Evolutionary conservation across 2,113 vertebrate species (phyloP).

Genomic region (Ceuthmochares aereus): DNA sequence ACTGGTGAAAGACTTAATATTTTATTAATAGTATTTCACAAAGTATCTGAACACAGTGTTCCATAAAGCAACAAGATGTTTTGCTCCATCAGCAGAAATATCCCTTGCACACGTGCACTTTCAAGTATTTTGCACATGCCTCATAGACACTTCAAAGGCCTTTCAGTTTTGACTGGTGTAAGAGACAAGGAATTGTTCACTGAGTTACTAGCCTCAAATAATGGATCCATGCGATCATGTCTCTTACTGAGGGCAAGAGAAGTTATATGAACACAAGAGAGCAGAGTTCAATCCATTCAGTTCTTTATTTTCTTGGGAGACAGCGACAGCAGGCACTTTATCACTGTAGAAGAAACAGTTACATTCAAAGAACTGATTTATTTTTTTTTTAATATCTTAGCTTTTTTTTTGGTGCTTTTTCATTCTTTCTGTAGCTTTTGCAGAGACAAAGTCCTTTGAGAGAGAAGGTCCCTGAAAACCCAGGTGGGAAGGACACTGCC

Average conservation of each 20-base stretch:
- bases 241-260: not conserved
- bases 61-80: not conserved
- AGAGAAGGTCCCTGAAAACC: not conserved
- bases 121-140: fast-evolving
- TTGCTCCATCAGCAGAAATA: not conserved
- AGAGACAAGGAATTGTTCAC: not conserved
- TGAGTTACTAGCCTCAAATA: not conserved
- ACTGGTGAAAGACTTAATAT: not conserved
- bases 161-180: not conserved
- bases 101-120: not conserved
- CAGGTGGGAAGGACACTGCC: not conserved
- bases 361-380: not conserved
- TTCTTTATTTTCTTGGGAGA: not conserved
- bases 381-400: not conserved
- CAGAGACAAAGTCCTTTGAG: not conserved
- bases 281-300: not conserved
- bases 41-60: not conserved
- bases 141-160: not conserved
- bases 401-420: not conserved
- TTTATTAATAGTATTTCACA: not conserved
- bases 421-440: not conserved
- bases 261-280: not conserved
- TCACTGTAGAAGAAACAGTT: not conserved
- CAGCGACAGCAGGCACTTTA: not conserved
- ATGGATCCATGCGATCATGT: not conserved